Percentiles rank a stretch among this genome's conserved stretches.
These are phyloP conservation scores for Vanessa tameamea DNA, from an alignment of 1,140 invertebrate genomes.

Conservation along the genomic window DNA sequence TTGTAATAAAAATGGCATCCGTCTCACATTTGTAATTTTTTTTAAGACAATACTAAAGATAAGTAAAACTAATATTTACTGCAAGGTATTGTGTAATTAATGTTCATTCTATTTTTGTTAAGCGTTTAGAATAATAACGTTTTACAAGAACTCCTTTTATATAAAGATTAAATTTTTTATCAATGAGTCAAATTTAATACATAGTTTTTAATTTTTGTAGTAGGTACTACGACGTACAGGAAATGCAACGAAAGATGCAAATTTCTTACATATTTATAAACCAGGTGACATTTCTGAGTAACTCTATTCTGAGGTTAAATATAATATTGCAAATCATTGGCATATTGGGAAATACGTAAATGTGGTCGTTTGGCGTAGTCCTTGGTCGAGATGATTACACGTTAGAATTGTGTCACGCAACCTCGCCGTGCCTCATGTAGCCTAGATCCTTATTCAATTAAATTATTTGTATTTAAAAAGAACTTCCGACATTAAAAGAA, in stretches of 20 bases:
- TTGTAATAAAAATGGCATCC: too few species aligned
- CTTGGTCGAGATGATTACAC: slow-evolving; percentile 29
- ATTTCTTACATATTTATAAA: not conserved
- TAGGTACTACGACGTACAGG: not conserved
- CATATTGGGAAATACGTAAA: slow-evolving; percentile 30
- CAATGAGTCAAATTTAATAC: too few species aligned
- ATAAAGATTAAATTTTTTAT: too few species aligned
- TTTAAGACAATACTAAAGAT: too few species aligned
- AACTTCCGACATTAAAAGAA: not conserved
- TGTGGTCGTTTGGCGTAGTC: slow-evolving; percentile 24
- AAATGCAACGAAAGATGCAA: not conserved
- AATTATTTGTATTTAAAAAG: slow-evolving; percentile 8
- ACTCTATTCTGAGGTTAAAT: slow-evolving; percentile 8
- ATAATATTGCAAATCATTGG: slow-evolving; percentile 31
- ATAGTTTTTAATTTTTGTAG: too few species aligned
- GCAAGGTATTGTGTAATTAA: too few species aligned
- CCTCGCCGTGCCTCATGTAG: slow-evolving; percentile 22
- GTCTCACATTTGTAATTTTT: too few species aligned
- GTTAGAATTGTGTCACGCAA: slow-evolving; percentile 27
- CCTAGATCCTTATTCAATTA: slow-evolving; percentile 20
- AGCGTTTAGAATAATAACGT: too few species aligned
- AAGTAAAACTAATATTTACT: too few species aligned
- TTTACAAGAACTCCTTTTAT: too few species aligned
- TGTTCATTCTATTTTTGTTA: too few species aligned
- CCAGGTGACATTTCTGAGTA: not conserved